Evolutionary conservation across 2,888 invertebrate genomes (phyloP).

Genomic region (Megamerina dolium): DNA sequence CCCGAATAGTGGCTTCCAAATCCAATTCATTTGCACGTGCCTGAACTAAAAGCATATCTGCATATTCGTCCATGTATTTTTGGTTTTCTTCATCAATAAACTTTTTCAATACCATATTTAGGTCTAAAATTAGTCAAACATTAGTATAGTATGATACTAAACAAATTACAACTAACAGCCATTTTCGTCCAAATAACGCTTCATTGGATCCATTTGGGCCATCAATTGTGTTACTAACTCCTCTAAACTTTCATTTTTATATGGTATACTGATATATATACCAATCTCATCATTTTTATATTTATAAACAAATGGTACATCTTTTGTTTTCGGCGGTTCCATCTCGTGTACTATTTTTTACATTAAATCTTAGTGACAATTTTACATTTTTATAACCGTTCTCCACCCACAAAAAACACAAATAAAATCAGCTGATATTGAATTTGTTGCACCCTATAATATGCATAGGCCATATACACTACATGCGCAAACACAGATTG

Average conservation of each 20-base stretch:
- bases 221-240: conserved; percentile 40
- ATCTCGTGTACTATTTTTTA: no score
- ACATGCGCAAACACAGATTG: no score
- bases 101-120: conserved; percentile 49
- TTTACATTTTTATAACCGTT: no score
- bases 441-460: no score
- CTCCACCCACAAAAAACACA: no score
- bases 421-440: no score
- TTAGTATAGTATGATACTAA: not conserved
- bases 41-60: conserved; percentile 57
- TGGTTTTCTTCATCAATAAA: conserved; percentile 64
- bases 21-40: conserved; percentile 60
- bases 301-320: conserved; percentile 35
- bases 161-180: conserved; percentile 25
- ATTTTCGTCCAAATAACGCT: conserved; percentile 42
- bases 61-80: conserved; percentile 61
- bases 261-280: conserved; percentile 36
- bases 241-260: conserved; percentile 32
- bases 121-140: not conserved
- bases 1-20: conserved; percentile 68
- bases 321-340: no score
- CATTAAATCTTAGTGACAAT: no score
- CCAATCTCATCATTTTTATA: conserved; percentile 37
- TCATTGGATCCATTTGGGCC: conserved; percentile 45
- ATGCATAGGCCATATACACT: no score